These are phyloP conservation scores for Melipona beecheii DNA, from an alignment of 2,888 invertebrate genomes.

Conservation along the genomic window DNA sequence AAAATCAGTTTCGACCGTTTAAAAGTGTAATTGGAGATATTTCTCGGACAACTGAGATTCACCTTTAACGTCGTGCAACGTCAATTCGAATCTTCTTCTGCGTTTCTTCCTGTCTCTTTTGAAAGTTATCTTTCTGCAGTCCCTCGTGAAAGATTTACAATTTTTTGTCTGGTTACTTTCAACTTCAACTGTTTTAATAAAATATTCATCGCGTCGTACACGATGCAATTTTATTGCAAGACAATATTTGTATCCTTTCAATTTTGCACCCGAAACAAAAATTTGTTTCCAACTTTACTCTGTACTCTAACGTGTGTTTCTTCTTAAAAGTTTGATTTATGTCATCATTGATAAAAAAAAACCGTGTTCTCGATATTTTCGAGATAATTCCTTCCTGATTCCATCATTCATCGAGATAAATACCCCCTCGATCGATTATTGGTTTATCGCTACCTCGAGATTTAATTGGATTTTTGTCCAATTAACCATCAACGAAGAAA, in stretches of 20 bases:
- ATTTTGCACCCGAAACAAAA: too few relatives aligned
- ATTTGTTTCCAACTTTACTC: too few relatives aligned
- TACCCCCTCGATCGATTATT: conserved; percentile 15
- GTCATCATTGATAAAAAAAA: background rate
- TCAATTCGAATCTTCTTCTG: background rate
- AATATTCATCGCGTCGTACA: too few relatives aligned
- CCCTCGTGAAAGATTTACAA: too few relatives aligned
- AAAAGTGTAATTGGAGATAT: background rate
- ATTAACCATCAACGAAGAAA: conserved; percentile 12
- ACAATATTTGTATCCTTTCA: too few relatives aligned
- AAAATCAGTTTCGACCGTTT: background rate
- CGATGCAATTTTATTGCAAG: too few relatives aligned
- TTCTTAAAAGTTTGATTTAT: background rate
- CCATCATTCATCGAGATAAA: conserved; percentile 12
- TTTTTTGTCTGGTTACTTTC: too few relatives aligned
- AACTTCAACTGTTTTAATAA: too few relatives aligned
- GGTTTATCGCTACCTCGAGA: conserved; percentile 1
- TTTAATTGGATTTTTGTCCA: conserved; percentile 14
- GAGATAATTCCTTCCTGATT: background rate
- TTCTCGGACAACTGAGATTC: background rate
- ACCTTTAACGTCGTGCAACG: too few relatives aligned
- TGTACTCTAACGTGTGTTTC: too few relatives aligned
- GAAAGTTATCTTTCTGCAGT: background rate
- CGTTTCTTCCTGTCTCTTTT: background rate
- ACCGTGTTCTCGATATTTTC: background rate